A percentile compares a stretch with the other conserved stretches of the same genome.
Evolutionary conservation across 1,140 invertebrate genomes (phyloP).

Genomic region (Condylostylus longicornis): DNA sequence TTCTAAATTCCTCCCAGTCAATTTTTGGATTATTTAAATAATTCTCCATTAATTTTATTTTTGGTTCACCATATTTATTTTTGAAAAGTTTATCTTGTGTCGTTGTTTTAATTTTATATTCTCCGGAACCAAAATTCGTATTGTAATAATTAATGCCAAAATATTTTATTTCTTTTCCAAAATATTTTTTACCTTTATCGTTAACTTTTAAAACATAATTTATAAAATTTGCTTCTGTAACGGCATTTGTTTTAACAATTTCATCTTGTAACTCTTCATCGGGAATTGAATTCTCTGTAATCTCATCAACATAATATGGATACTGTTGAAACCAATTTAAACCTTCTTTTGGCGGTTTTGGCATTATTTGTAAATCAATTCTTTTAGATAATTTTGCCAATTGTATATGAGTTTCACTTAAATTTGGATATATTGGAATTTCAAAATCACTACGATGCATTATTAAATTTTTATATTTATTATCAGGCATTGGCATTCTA

Average conservation of each 20-base stretch:
- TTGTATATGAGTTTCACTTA: slow-evolving; percentile 7
- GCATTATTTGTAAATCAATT: slow-evolving; percentile 5
- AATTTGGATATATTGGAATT: slow-evolving; percentile 24
- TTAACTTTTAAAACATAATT: no score
- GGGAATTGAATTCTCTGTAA: no score
- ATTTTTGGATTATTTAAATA: slow-evolving; percentile 19
- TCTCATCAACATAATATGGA: no score
- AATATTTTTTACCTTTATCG: slow-evolving; percentile 1
- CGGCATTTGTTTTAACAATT: no score
- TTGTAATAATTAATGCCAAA: background rate
- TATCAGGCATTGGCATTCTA: slow-evolving; percentile 14
- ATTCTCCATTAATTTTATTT: slow-evolving; percentile 11
- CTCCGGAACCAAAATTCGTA: slow-evolving; percentile 3
- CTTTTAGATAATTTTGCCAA: slow-evolving; percentile 3
- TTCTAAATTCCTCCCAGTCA: slow-evolving; percentile 19
- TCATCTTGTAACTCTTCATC: no score
- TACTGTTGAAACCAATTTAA: no score
- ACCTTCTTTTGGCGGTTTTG: slow-evolving; percentile 7
- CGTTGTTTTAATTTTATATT: slow-evolving; percentile 4
- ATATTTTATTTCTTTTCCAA: background rate
- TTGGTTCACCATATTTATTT: background rate
- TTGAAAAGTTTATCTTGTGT: background rate
- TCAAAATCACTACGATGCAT: slow-evolving; percentile 22
- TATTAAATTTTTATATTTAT: slow-evolving; percentile 12
- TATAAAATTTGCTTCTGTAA: no score